phyloP scores from a whole-genome alignment of 2,797 vertebrate species.

The Bovichtus variegatus region DNA sequence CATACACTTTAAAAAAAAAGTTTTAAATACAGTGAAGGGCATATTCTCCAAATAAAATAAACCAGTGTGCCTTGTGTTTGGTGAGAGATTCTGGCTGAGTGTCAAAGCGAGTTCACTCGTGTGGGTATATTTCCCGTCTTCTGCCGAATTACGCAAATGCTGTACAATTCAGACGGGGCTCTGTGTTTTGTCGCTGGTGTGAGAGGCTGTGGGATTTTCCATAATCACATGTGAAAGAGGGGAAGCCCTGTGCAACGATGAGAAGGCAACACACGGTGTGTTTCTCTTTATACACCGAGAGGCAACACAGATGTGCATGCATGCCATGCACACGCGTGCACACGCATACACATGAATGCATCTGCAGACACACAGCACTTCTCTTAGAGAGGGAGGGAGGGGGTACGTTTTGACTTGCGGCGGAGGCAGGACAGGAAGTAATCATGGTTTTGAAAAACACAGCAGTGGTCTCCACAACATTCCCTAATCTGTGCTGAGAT shows the following conservation, averaged over 20 bases:
- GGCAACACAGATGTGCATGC: constrained; percentile 76
- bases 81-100: constrained; percentile 49
- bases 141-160: constrained; percentile 78
- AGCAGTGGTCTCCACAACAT: constrained; percentile 79
- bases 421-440: constrained; percentile 87
- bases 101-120: constrained; percentile 63
- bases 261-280: constrained; percentile 59
- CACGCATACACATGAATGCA: constrained; percentile 28
- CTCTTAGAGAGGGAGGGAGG: constrained; percentile 17
- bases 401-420: constrained; percentile 62
- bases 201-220: constrained; percentile 78
- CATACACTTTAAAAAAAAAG: not conserved
- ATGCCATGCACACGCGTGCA: constrained; percentile 47
- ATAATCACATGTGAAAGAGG: constrained; percentile 80
- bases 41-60: constrained; percentile 54
- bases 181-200: constrained; percentile 71
- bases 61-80: constrained; percentile 36
- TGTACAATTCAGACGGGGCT: constrained; percentile 69
- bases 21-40: constrained; percentile 5
- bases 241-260: constrained; percentile 74
- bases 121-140: constrained; percentile 60
- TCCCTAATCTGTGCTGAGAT: constrained; percentile 83
- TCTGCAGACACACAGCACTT: constrained; percentile 33
- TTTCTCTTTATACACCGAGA: constrained; percentile 69
- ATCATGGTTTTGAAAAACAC: constrained; percentile 87